phyloP scores from a whole-genome alignment of 2,113 vertebrate genomes.

The Sminthopsis crassicaudata region DNA sequence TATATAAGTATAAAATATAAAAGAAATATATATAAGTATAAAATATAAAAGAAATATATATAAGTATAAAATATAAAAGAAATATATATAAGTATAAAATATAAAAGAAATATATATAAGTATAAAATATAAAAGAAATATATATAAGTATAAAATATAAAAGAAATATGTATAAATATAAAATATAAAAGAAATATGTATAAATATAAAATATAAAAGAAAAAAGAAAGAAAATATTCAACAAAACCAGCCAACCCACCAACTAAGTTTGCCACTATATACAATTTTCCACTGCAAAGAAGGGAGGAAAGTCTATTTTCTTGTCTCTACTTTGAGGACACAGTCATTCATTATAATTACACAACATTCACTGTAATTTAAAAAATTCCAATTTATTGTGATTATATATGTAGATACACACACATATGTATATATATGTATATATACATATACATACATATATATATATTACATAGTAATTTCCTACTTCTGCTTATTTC shows the following conservation, averaged over 20 bases:
- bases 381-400: background rate
- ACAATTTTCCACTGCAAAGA: background rate
- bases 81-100: too few species aligned
- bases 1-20: too few species aligned
- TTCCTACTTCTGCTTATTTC: background rate
- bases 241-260: background rate
- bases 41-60: too few species aligned
- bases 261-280: background rate
- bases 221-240: background rate
- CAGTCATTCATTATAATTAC: background rate
- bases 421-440: too few species aligned
- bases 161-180: too few species aligned
- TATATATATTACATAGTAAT: background rate
- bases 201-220: background rate
- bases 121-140: too few species aligned
- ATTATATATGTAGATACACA: background rate
- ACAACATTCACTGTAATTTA: background rate
- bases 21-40: too few species aligned
- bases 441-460: background rate
- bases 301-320: background rate
- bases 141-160: too few species aligned
- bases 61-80: too few species aligned
- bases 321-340: background rate
- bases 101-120: too few species aligned
- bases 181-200: too few species aligned